Evolutionary conservation across 2,888 invertebrate species (phyloP), one percentile per base, ranked within the genome.

Genomic region (Acanthococcus lagerstroemiae): DNA sequence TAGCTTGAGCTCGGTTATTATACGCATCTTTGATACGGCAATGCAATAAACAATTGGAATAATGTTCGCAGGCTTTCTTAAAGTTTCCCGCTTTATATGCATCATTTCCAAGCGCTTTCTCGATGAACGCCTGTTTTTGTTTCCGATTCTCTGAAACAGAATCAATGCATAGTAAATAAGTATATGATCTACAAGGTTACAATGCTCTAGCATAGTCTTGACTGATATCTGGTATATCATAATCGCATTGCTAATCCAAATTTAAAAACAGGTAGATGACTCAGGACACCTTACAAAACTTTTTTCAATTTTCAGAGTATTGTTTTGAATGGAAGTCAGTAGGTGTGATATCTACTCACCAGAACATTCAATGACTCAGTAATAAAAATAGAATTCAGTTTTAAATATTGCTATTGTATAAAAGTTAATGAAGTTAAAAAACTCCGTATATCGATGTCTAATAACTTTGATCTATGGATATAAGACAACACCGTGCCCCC

Each of bases 1-100:
- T 52, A 2, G 52, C 52, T 52, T 52, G 52, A 17, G 63, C 63
- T 24, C 63, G 52, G 37, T 63, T 63, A 25, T 63, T 63, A 44
- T 52, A 63, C 12, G 54, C 21, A 1, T 63, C 54, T 2, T 22
- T 22, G 12, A 55, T 12, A n/a, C 12, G 27, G 9, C 21, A 21
- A 4, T 21, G 19, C 4, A 22, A 12, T n/a, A 63, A 19, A 7
- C 48, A 63, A 21, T 63, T 63, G n/a, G 63, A 37, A 19, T 63
- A 63, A 24, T 44, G 30, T 17, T 63, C 54, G 15, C 37, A 30
- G 7, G 63, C 63, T 63, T 52, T 52, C 21, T 12, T 22, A 17
- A 30, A 63, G 21, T 63, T 24, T 30, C 50, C 22, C 7, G 48
- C 37, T 1, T 1, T 5, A 21, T 30, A 63, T 4, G 37, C 50